Conservation (phyloP, 2,113 vertebrate genomes). For the Pachypanchax playfairii region DNA sequence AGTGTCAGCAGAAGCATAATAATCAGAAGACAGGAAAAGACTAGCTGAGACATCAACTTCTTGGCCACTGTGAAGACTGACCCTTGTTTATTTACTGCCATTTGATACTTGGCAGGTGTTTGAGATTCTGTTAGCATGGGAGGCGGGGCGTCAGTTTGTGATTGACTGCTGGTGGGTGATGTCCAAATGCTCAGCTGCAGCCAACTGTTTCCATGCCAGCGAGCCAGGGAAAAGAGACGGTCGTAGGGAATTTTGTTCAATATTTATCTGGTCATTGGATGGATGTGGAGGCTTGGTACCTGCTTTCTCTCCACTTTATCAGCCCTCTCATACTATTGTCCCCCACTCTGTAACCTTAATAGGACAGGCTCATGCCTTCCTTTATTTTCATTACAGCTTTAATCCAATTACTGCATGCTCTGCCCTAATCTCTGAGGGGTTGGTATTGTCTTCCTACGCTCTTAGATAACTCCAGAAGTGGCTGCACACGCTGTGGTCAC, state of each 20-base stretch:
- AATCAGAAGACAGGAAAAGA: slow-evolving; percentile 52
- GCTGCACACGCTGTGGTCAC: slow-evolving; percentile 48
- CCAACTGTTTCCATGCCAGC: slow-evolving; percentile 62
- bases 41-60: slow-evolving; percentile 58
- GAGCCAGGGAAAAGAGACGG: slow-evolving; percentile 12
- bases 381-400: slow-evolving; percentile 52
- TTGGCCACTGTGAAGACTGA: slow-evolving; percentile 45
- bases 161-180: slow-evolving; percentile 61
- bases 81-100: slow-evolving; percentile 65
- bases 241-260: slow-evolving; percentile 32
- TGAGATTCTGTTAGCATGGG: slow-evolving; percentile 40
- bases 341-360: slow-evolving; percentile 43
- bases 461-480: slow-evolving; percentile 48
- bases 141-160: slow-evolving; percentile 56
- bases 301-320: background rate
- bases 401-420: slow-evolving; percentile 58
- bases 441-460: slow-evolving; percentile 36
- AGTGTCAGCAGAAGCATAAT: slow-evolving; percentile 37
- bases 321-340: background rate
- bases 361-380: slow-evolving; percentile 19
- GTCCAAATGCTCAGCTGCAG: slow-evolving; percentile 61
- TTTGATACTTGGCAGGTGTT: slow-evolving; percentile 66
- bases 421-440: slow-evolving; percentile 41
- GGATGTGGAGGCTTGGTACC: background rate
- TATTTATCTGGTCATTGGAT: slow-evolving; percentile 10